Conservation (phyloP, 2,888 invertebrate genomes). For the Cremastinae sp. region DNA sequence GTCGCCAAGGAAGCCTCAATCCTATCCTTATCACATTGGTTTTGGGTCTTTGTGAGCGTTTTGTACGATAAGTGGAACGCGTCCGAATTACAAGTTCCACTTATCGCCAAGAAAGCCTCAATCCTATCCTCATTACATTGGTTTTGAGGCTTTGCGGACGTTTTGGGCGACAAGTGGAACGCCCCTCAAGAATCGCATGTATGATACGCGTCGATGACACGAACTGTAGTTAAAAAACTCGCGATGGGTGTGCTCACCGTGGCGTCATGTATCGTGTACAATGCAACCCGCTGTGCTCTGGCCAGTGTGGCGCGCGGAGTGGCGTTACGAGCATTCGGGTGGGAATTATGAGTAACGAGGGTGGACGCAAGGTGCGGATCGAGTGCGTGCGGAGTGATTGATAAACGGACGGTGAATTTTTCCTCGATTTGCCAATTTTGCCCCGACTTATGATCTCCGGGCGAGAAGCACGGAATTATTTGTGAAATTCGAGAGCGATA, state of each 20-base stretch:
- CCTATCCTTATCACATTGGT: too few species aligned
- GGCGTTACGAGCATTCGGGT: constrained; percentile 21
- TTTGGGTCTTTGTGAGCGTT: too few species aligned
- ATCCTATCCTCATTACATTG: too few species aligned
- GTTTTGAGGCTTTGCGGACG: too few species aligned
- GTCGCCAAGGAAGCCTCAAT: too few species aligned
- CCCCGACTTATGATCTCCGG: too few species aligned
- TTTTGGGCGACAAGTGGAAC: too few species aligned
- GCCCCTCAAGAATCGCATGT: too few species aligned
- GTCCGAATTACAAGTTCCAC: too few species aligned
- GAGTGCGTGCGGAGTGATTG: constrained; percentile 40
- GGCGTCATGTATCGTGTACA: constrained; percentile 6
- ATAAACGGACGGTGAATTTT: constrained; percentile 12
- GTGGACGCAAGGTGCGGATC: constrained; percentile 30
- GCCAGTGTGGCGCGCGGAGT: constrained; percentile 27
- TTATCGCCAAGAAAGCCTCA: too few species aligned
- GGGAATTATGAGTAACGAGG: constrained; percentile 40
- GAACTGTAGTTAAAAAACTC: constrained; percentile 27
- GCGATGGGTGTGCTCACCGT: constrained; percentile 37
- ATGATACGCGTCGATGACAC: not conserved
- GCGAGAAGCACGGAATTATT: not conserved
- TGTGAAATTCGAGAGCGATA: not conserved
- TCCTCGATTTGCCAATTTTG: not conserved
- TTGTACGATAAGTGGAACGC: too few species aligned
- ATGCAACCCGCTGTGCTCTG: constrained; percentile 10